Percentiles rank a stretch among this genome's conserved stretches.
These are phyloP conservation scores for Monochamus saltuarius DNA, from an alignment of 1,140 invertebrate species.

Conservation along the genomic window DNA sequence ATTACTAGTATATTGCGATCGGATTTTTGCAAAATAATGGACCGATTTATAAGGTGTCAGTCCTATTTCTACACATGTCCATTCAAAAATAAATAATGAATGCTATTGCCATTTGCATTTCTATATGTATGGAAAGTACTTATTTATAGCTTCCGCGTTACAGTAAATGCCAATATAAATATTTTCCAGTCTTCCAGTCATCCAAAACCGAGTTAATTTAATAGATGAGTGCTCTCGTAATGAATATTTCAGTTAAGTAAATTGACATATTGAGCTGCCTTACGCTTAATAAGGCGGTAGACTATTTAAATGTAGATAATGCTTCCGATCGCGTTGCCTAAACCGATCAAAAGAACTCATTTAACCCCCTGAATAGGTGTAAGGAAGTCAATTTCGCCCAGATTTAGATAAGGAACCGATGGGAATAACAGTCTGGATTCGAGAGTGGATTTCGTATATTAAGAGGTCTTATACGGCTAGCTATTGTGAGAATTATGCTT, in stretches of 20 bases:
- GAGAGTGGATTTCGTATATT: too few relatives aligned
- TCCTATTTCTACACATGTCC: too few relatives aligned
- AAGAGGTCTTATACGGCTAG: too few relatives aligned
- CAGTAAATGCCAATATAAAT: constrained; percentile 18
- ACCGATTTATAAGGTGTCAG: too few relatives aligned
- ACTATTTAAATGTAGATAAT: constrained; percentile 28
- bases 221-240: constrained; percentile 12
- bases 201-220: not conserved
- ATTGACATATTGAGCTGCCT: constrained; percentile 17
- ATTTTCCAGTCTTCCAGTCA: too few relatives aligned
- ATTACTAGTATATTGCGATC: too few relatives aligned
- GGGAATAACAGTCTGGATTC: constrained; percentile 19
- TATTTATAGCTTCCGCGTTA: too few relatives aligned
- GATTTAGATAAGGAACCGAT: constrained; percentile 35
- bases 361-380: constrained; percentile 33
- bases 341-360: constrained; percentile 32
- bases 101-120: too few relatives aligned
- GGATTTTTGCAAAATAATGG: too few relatives aligned
- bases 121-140: too few relatives aligned
- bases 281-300: constrained; percentile 16
- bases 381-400: constrained; percentile 32
- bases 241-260: constrained; percentile 16
- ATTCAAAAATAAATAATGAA: too few relatives aligned
- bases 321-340: constrained; percentile 25
- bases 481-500: not conserved